phyloP scores from a whole-genome alignment of 1,140 invertebrate species.

The Apolygus lucorum region DNA sequence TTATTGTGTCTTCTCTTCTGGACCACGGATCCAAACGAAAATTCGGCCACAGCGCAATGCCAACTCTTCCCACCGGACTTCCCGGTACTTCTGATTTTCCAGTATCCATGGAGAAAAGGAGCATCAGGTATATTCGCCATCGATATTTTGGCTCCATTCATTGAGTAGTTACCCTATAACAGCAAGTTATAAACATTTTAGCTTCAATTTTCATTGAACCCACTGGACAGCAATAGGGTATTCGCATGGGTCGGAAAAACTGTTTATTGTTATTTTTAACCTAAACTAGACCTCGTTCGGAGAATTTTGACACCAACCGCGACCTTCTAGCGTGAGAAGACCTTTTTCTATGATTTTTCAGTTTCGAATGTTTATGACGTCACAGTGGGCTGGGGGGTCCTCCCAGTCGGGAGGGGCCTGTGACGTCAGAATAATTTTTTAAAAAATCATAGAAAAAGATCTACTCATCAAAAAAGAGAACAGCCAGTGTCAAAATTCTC shows the following conservation, averaged over 20 bases:
- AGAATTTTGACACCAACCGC: too few species aligned
- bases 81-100: slow-evolving; percentile 4
- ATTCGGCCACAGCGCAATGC: slow-evolving; percentile 5
- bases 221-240: not conserved
- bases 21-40: not conserved
- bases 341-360: too few species aligned
- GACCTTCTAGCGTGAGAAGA: too few species aligned
- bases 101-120: slow-evolving; percentile 8
- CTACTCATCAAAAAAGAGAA: too few species aligned
- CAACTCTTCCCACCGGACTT: slow-evolving; percentile 1
- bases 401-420: too few species aligned
- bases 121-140: not conserved
- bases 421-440: too few species aligned
- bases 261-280: not conserved
- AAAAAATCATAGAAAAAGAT: too few species aligned
- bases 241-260: not conserved
- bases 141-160: not conserved
- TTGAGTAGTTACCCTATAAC: slow-evolving; percentile 7
- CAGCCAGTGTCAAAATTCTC: too few species aligned
- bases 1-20: too few species aligned
- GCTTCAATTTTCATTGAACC: not conserved
- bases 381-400: too few species aligned
- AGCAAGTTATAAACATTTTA: not conserved
- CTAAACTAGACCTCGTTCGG: too few species aligned
- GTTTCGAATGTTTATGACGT: too few species aligned